Conservation (phyloP, 2,113 vertebrate genomes). For the Salvelinus alpinus region DNA sequence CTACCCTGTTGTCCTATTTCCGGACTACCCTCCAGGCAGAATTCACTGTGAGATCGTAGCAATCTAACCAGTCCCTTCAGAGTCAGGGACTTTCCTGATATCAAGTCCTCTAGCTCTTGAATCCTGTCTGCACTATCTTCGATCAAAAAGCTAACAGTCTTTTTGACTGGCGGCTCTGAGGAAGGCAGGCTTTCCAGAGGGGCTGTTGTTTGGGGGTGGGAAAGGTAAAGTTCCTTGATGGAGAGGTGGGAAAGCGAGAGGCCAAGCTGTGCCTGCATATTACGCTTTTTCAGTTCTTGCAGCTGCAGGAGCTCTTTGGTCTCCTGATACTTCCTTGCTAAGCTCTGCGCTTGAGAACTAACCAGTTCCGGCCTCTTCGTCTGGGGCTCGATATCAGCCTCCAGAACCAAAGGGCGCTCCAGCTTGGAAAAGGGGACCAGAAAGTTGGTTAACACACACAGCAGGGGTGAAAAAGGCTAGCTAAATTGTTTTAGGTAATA, state of each 20-base stretch:
- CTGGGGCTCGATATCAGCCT: constrained; percentile 78
- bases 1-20: constrained; percentile 45
- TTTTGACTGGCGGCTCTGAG: constrained; percentile 60
- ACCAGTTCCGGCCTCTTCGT: constrained; percentile 80
- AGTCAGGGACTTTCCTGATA: constrained; percentile 58
- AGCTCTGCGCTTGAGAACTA: constrained; percentile 82
- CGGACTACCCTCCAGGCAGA: constrained; percentile 51
- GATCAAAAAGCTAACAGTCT: constrained; percentile 60
- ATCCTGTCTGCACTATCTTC: constrained; percentile 67
- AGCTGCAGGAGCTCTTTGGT: constrained; percentile 83
- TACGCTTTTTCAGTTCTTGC: constrained; percentile 82
- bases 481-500: constrained; percentile 55
- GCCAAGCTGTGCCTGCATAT: constrained; percentile 82
- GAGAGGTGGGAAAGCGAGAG: constrained; percentile 74
- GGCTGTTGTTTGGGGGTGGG: constrained; percentile 59
- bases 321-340: constrained; percentile 85
- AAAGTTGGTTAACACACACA: constrained; percentile 84
- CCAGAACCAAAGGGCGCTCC: constrained; percentile 80
- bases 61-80: constrained; percentile 62
- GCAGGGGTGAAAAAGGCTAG: constrained; percentile 74
- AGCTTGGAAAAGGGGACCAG: constrained; percentile 87
- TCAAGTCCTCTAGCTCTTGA: constrained; percentile 68
- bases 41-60: constrained; percentile 38
- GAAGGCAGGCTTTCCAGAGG: constrained; percentile 48
- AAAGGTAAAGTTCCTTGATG: constrained; percentile 67